A percentile compares a stretch with the other conserved stretches of the same genome.
Conservation (phyloP, 2,113 vertebrate genomes). For the Miniopterus natalensis region DNA sequence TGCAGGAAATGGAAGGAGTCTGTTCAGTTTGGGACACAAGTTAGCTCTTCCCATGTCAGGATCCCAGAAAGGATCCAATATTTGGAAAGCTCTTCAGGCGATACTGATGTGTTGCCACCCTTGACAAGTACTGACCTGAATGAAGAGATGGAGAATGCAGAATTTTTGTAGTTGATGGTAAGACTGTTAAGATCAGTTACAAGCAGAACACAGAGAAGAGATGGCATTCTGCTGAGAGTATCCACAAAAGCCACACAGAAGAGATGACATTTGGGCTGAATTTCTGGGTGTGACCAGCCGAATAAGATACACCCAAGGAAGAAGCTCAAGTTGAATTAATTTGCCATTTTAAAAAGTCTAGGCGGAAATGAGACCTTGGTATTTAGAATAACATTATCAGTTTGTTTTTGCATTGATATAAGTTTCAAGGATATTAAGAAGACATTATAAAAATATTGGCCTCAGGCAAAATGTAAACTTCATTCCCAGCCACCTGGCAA, state of each 20-base stretch:
- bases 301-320: background rate
- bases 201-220: background rate
- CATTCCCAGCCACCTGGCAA: constrained; percentile 40
- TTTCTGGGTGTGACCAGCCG: background rate
- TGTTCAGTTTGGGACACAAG: background rate
- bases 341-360: background rate
- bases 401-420: constrained; percentile 46
- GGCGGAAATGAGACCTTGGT: background rate
- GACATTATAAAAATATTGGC: constrained; percentile 47
- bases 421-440: constrained; percentile 67
- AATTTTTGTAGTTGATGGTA: background rate
- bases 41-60: background rate
- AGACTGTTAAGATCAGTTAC: accelerated
- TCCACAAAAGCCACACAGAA: background rate
- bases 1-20: background rate
- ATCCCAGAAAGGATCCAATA: background rate
- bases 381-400: constrained; percentile 23
- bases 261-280: background rate
- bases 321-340: background rate
- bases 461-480: constrained; percentile 67
- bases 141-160: background rate
- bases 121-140: background rate
- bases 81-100: background rate
- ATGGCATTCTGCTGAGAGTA: background rate
- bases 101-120: background rate